Base-by-base conservation (phyloP, 2,113 vertebrate species). In the Pionites leucogaster region DNA sequence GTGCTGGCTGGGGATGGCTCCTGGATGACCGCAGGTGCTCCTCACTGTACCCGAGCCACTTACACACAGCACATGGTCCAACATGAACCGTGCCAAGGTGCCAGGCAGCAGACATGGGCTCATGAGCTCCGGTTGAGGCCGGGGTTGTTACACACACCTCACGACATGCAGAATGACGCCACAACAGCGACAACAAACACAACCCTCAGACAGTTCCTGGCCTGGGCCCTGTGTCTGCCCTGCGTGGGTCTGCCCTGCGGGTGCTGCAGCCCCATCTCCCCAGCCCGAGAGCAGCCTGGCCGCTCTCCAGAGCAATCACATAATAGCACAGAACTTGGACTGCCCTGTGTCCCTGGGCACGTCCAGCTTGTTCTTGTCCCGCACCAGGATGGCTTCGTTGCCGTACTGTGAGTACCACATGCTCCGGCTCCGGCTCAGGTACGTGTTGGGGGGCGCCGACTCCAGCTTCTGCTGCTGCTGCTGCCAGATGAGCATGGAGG, bases 401-500 rank as follows among this genome's bases (percentile, higher is more conserved):
- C 99, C 99, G 7, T 99, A 98, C 96, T 98, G 98, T 1, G 99
- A 98, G 98, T 99, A 99, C 98, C 99, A 99, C 95, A 98, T 95
- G 16, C 99, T 99, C 47, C 98, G 98, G 77, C 99, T 99, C 57
- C 99, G 98, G 97, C 93, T 98, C 93, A 99, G 98, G 97, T 99
- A 99, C 0, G 98, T 98, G 63, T 97, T 92, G 1, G 99, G 99
- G 0, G 98, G 98, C 0, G 94, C 97, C 0, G 88, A 91, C 83
- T 98, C 97, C 90, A 99, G 63, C 9, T 98, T 93, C 95, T 97
- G 98, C 97, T 99, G 99, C 97, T 99, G 99, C 97, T 99, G 99
- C 92, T 98, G 99, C 99, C 99, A 99, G 93, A 99, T 98, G 59
- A 99, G 98, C 95, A 99, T 89, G 2, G 99, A 99, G 0, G 99